These are phyloP conservation scores for Microplitis manilae DNA, from an alignment of 2,888 invertebrate genomes.

Conservation along the genomic window DNA sequence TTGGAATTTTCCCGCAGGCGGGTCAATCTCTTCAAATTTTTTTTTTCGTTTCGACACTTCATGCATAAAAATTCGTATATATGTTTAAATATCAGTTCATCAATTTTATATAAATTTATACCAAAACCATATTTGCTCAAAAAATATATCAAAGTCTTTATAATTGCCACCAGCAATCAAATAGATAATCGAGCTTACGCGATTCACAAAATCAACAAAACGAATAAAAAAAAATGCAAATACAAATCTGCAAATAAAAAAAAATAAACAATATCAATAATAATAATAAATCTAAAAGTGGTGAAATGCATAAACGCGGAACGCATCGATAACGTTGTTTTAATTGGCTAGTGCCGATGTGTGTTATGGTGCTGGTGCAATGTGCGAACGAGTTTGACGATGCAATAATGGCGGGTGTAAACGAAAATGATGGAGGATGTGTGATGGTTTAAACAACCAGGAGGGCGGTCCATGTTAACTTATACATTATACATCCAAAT, in stretches of 20 bases:
- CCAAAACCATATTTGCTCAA: too few species aligned
- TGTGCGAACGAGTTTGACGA: constrained; percentile 32
- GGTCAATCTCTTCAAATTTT: too few species aligned
- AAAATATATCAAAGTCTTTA: too few species aligned
- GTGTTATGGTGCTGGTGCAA: constrained; percentile 28
- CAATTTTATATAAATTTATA: too few species aligned
- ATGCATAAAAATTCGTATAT: too few species aligned
- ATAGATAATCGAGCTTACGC: too few species aligned
- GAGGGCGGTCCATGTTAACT: constrained; percentile 21
- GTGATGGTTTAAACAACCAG: constrained; percentile 46
- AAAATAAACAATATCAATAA: constrained; percentile 41
- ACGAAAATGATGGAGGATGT: constrained; percentile 49
- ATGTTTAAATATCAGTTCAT: too few species aligned
- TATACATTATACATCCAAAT: too few species aligned
- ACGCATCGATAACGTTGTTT: constrained; percentile 51
- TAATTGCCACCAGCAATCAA: too few species aligned
- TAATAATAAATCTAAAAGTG: constrained; percentile 40
- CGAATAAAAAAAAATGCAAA: not conserved
- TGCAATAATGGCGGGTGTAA: constrained; percentile 47
- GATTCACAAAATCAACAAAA: too few species aligned
- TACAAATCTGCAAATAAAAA: not conserved
- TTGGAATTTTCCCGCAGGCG: too few species aligned
- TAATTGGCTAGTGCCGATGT: constrained; percentile 44
- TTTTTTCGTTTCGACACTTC: too few species aligned
- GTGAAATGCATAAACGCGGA: constrained; percentile 44